Evolutionary conservation across 53 echinoderm and acorn worm genomes (phyloP).

Genomic region (Zoroaster sp.): DNA sequence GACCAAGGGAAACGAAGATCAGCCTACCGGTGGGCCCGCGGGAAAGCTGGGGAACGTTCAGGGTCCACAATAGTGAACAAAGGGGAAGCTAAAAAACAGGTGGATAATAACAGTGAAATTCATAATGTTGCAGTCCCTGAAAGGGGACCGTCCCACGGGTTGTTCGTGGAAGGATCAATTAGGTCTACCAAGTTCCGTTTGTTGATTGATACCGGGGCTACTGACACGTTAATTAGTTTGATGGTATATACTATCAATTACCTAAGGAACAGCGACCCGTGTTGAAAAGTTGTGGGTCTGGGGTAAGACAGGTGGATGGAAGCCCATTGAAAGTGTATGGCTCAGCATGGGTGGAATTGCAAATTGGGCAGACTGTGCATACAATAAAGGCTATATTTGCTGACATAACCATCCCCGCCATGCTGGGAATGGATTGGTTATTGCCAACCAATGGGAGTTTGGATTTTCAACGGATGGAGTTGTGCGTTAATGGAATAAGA

Average conservation of each 20-base stretch:
- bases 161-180: conserved; percentile 48
- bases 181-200: conserved; percentile 2
- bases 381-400: conserved; percentile 57
- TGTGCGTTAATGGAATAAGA: conserved; percentile 8
- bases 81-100: too few relatives aligned
- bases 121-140: neutral
- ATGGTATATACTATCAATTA: conserved; percentile 40
- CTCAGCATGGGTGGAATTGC: conserved; percentile 41
- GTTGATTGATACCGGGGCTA: conserved; percentile 62
- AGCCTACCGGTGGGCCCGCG: conserved; percentile 7
- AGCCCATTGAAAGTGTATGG: conserved; percentile 30
- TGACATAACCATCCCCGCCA: conserved; percentile 34
- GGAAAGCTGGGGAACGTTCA: neutral
- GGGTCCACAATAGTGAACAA: neutral
- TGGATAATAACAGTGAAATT: neutral
- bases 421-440: conserved; percentile 46
- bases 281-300: neutral
- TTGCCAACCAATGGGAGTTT: neutral
- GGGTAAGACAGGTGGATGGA: conserved; percentile 40
- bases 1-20: neutral
- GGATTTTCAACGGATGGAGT: conserved; percentile 10
- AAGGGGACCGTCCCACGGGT: neutral
- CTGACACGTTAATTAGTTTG: conserved; percentile 54
- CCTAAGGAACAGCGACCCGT: conserved; percentile 3
- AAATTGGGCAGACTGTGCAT: neutral